Percentiles rank a stretch among this genome's conserved stretches.
phyloP scores from a whole-genome alignment of 2,888 invertebrate genomes.

The Tortricodes alternella region DNA sequence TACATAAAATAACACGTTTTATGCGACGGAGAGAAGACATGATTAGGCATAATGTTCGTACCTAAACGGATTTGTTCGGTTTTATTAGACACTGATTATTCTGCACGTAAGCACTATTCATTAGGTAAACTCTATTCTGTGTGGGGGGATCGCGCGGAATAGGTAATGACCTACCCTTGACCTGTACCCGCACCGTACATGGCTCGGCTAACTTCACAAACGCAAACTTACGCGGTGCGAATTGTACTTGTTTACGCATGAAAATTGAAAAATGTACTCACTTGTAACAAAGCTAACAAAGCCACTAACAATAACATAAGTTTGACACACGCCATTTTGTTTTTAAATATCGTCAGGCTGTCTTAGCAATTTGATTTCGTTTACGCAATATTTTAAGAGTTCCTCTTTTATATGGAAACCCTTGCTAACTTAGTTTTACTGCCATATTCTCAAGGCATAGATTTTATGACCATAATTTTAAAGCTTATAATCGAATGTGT shows the following conservation, averaged over 20 bases:
- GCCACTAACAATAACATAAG: slow-evolving; percentile 29
- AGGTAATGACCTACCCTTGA: too few species aligned
- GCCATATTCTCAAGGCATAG: background rate
- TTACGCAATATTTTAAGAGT: background rate
- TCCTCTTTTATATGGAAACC: background rate
- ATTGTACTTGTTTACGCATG: background rate
- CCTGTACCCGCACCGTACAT: too few species aligned
- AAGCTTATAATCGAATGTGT: background rate
- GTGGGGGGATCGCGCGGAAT: too few species aligned
- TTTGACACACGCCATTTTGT: slow-evolving; percentile 16
- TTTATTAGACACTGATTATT: too few species aligned
- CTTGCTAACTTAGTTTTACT: background rate
- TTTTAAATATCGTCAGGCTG: background rate
- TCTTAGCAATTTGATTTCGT: background rate
- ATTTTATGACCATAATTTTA: background rate
- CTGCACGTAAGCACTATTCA: too few species aligned
- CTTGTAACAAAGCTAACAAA: slow-evolving; percentile 37
- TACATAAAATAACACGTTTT: too few species aligned
- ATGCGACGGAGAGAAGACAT: too few species aligned
- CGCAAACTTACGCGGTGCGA: too few species aligned
- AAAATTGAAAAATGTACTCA: slow-evolving; percentile 29
- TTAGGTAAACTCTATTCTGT: too few species aligned
- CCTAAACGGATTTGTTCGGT: too few species aligned
- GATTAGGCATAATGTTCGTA: too few species aligned
- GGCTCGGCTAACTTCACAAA: too few species aligned